A percentile compares a stretch with the other conserved stretches of the same genome.
Evolutionary conservation across 1,140 invertebrate genomes (phyloP).

Genomic region (Lethocerus indicus): DNA sequence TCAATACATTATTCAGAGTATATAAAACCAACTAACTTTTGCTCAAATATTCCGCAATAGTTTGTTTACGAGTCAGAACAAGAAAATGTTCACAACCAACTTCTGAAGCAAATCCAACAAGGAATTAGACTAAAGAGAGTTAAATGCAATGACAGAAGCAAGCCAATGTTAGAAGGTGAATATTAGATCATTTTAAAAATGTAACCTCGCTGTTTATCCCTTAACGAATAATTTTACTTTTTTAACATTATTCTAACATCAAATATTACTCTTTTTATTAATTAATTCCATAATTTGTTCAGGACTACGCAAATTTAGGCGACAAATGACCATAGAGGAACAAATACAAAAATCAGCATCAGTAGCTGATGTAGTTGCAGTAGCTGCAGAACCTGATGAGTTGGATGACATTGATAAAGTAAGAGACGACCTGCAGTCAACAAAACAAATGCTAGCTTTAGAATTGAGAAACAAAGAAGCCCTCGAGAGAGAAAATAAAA

Average conservation of each 20-base stretch:
- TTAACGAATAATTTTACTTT: constrained; percentile 4
- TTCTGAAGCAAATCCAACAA: constrained; percentile 65
- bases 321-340: constrained; percentile 77
- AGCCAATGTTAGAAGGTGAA: constrained; percentile 48
- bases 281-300: constrained; percentile 6
- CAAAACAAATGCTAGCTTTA: constrained; percentile 73
- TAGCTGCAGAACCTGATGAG: constrained; percentile 38
- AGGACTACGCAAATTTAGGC: constrained; percentile 67
- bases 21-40: too few relatives aligned
- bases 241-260: not conserved
- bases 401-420: constrained; percentile 72
- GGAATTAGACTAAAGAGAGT: constrained; percentile 60
- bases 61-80: constrained; percentile 82
- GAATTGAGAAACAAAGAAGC: constrained; percentile 75
- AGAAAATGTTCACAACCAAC: constrained; percentile 52
- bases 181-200: not conserved
- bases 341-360: constrained; percentile 54
- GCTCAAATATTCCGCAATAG: too few relatives aligned
- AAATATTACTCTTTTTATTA: not conserved
- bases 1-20: too few relatives aligned
- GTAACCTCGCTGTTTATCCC: not conserved
- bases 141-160: constrained; percentile 71
- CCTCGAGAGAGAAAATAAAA: constrained; percentile 67
- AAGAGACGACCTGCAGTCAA: constrained; percentile 77
- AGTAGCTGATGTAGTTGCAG: constrained; percentile 37